Evolutionary conservation across 2,888 invertebrate species (phyloP).

Genomic region (Spodoptera picta): DNA sequence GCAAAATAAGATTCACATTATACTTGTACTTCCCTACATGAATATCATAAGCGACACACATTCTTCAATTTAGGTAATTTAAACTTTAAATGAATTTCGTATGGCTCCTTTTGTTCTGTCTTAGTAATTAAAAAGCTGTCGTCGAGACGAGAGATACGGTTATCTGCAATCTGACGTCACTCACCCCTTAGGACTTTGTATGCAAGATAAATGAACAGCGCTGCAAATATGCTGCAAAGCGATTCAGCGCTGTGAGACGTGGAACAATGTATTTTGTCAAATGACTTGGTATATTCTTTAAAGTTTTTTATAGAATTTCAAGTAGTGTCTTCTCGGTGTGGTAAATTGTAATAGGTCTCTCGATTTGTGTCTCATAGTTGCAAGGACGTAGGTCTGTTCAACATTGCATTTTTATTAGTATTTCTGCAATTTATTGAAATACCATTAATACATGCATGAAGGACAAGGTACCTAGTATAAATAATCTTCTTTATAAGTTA

Average conservation of each 20-base stretch:
- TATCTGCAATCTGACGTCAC: slow-evolving; percentile 34
- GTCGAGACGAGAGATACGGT: slow-evolving; percentile 12
- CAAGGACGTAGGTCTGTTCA: background rate
- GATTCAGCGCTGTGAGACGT: slow-evolving; percentile 18
- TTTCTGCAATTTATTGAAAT: too few species aligned
- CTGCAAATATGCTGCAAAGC: slow-evolving; percentile 20
- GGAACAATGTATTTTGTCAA: slow-evolving; percentile 16
- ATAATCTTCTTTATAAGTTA: too few species aligned
- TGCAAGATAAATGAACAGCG: slow-evolving; percentile 39
- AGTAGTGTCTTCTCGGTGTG: slow-evolving; percentile 2
- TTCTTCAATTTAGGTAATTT: slow-evolving; percentile 43
- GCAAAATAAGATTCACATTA: too few species aligned
- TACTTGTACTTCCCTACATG: background rate
- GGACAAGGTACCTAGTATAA: too few species aligned
- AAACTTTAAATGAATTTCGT: slow-evolving; percentile 41
- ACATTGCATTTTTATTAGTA: background rate
- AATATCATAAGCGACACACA: slow-evolving; percentile 2
- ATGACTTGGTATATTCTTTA: slow-evolving; percentile 14
- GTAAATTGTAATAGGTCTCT: background rate
- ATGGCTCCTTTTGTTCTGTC: slow-evolving; percentile 34
- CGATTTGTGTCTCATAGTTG: background rate
- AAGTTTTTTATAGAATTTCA: slow-evolving; percentile 14
- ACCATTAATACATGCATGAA: too few species aligned
- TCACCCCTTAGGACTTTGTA: slow-evolving; percentile 30
- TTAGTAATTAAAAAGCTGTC: slow-evolving; percentile 51